phyloP scores from a whole-genome alignment of 2,113 vertebrate species.

The Camelus bactrianus region DNA sequence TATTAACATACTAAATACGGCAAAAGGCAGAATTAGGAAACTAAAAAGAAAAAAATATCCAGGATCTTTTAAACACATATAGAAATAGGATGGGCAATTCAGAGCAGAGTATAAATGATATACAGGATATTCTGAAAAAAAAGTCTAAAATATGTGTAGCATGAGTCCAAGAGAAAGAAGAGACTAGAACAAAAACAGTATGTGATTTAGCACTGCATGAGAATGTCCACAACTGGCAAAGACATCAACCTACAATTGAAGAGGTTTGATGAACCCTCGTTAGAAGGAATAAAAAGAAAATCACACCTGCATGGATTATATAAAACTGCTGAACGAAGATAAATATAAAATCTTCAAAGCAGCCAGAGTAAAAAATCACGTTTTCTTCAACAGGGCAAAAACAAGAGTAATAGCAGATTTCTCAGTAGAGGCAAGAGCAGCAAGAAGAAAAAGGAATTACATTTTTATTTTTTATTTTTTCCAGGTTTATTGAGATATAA shows the following conservation, averaged over 20 bases:
- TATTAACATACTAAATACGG: not conserved
- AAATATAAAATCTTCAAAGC: slow-evolving; percentile 7
- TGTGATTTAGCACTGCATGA: not conserved
- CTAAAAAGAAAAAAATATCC: not conserved
- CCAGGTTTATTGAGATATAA: not conserved
- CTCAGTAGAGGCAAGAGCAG: not conserved
- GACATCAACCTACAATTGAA: not conserved
- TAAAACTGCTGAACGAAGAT: not conserved
- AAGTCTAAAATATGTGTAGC: not conserved
- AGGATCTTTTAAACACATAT: not conserved
- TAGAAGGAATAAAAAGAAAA: not conserved
- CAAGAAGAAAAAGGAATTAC: not conserved
- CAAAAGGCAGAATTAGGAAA: not conserved
- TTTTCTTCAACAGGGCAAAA: not conserved
- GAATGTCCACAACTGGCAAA: not conserved
- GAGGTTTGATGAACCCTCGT: not conserved
- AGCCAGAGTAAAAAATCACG: not conserved
- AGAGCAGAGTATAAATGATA: not conserved
- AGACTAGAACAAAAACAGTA: not conserved
- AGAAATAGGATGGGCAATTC: not conserved
- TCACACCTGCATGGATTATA: not conserved
- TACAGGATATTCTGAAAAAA: not conserved
- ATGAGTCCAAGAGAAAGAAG: not conserved
- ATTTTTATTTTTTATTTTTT: not conserved
- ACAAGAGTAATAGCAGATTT: not conserved